phyloP scores from a whole-genome alignment of 2,113 vertebrate species.

The Lanius ludovicianus region DNA sequence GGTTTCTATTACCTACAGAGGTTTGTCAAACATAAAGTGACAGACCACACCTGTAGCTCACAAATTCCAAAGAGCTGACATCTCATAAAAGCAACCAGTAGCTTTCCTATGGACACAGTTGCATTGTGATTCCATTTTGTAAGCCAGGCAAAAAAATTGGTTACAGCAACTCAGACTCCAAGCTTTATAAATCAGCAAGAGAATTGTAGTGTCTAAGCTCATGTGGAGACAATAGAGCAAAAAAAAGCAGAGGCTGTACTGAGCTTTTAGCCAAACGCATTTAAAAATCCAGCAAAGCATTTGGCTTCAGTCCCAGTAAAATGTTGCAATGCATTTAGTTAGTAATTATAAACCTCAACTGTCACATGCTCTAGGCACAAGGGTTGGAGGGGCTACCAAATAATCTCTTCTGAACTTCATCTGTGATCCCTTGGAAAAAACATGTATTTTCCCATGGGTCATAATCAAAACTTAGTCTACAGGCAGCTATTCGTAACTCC shows the following conservation, averaged over 20 bases:
- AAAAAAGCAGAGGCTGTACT: not conserved
- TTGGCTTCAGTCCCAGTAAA: not conserved
- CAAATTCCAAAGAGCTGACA: not conserved
- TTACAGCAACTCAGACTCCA: not conserved
- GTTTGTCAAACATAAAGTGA: not conserved
- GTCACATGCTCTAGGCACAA: not conserved
- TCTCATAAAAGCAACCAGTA: not conserved
- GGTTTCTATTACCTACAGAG: not conserved
- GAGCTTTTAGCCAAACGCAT: not conserved
- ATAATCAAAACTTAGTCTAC: not conserved
- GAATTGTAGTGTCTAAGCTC: not conserved
- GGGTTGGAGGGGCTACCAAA: not conserved
- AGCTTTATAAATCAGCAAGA: not conserved
- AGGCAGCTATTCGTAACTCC: not conserved
- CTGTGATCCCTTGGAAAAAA: not conserved
- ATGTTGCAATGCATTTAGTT: not conserved
- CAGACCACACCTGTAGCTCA: not conserved
- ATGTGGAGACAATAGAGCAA: not conserved
- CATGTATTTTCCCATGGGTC: not conserved
- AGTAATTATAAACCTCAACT: not conserved
- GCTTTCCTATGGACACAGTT: not conserved
- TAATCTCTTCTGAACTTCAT: not conserved
- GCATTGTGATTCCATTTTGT: not conserved
- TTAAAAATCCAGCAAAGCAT: not conserved
- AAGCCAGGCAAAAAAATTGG: not conserved